Evolutionary conservation across 2,113 vertebrate species (phyloP).

Genomic region (Dicrurus megarhynchus): DNA sequence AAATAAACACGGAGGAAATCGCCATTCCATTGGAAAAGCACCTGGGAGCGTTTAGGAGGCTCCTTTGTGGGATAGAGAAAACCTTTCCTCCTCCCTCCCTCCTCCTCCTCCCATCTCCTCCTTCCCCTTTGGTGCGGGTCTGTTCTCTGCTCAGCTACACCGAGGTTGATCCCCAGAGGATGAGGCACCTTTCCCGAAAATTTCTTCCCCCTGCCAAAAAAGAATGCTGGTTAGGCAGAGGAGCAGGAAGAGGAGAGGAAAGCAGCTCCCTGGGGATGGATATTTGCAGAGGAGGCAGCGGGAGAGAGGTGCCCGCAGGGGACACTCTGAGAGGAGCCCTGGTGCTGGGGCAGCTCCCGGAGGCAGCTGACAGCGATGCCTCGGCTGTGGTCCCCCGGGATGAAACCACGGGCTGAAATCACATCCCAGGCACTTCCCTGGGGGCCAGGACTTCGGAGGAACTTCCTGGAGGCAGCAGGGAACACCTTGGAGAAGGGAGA

Average conservation of each 20-base stretch:
- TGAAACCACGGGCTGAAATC: not conserved
- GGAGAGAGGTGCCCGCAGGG: not conserved
- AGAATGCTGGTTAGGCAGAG: not conserved
- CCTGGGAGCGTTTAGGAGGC: not conserved
- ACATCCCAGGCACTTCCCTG: not conserved
- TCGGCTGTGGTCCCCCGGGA: rapidly evolving
- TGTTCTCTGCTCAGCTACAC: not conserved
- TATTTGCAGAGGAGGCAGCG: not conserved
- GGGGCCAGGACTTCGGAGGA: not conserved
- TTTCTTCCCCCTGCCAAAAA: not conserved
- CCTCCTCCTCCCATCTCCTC: not conserved
- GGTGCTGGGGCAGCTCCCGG: not conserved
- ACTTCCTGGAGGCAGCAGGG: not conserved
- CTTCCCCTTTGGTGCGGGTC: not conserved
- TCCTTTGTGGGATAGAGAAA: not conserved
- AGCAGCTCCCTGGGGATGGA: not conserved
- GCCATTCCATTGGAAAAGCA: not conserved
- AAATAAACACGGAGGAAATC: not conserved
- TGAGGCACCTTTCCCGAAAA: not conserved
- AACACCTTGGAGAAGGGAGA: not conserved
- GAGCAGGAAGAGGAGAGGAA: not conserved
- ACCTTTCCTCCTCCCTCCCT: not conserved
- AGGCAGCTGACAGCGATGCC: not conserved
- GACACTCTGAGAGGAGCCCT: rapidly evolving
- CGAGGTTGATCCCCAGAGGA: not conserved